These are phyloP conservation scores for Polydrusus tereticollis DNA, from an alignment of 2,888 invertebrate genomes.

Conservation along the genomic window DNA sequence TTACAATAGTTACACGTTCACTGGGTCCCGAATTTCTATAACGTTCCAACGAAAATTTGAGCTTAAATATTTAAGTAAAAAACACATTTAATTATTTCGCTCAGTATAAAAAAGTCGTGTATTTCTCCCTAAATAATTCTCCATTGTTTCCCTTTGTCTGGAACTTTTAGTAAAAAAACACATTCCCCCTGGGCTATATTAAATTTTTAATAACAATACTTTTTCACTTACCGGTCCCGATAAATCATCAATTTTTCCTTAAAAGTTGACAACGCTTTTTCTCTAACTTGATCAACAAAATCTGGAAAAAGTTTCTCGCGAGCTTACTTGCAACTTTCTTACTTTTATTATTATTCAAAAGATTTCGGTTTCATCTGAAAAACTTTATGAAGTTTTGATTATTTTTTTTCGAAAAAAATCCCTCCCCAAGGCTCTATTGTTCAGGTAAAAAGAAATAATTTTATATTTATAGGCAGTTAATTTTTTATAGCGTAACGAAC, in stretches of 20 bases:
- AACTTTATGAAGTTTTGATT: constrained; percentile 8
- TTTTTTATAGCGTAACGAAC: no score
- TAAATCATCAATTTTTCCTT: constrained; percentile 1
- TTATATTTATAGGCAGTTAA: no score
- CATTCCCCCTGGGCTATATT: background rate
- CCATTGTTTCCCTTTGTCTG: background rate
- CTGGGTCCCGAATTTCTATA: background rate
- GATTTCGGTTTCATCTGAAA: background rate
- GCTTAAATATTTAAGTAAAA: background rate
- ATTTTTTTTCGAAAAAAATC: background rate
- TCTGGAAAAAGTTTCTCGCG: constrained; percentile 4
- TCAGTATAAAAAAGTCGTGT: no score
- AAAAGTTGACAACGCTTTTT: constrained; percentile 12
- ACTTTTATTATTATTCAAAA: constrained; percentile 1
- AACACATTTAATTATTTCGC: no score
- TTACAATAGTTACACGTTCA: background rate
- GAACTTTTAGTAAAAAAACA: background rate
- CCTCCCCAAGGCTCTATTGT: background rate
- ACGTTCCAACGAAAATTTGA: background rate
- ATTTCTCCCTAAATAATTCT: background rate
- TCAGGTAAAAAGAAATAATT: no score
- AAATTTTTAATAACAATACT: constrained; percentile 7
- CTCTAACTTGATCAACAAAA: background rate
- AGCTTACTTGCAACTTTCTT: background rate
- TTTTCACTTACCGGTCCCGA: background rate